Conservation (phyloP, 2,113 vertebrate species). For the Apodemus speciosus region DNA sequence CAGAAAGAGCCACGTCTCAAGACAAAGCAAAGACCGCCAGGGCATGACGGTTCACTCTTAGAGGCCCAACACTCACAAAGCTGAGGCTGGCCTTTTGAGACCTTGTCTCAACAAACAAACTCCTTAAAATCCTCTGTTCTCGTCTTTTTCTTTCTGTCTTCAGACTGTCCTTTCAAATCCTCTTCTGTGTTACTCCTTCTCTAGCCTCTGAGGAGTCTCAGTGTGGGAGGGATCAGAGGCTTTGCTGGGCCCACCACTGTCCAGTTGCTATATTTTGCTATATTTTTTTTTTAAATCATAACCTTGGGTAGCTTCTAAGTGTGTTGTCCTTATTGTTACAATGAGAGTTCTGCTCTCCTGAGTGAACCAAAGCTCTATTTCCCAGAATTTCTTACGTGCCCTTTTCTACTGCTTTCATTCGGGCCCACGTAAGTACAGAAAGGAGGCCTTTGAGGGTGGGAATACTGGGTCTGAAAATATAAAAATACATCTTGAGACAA, state of each 20-base stretch:
- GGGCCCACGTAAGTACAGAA: slow-evolving; percentile 54
- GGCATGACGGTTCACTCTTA: neutral
- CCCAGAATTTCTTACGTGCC: slow-evolving; percentile 52
- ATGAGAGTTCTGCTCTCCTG: slow-evolving; percentile 23
- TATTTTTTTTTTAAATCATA: neutral
- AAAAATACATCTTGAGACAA: slow-evolving; percentile 62
- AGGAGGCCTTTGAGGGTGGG: slow-evolving; percentile 49
- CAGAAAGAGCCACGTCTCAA: neutral
- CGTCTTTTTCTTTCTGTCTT: slow-evolving; percentile 28
- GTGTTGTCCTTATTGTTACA: slow-evolving; percentile 32
- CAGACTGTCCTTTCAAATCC: neutral
- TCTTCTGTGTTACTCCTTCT: neutral
- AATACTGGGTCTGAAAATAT: slow-evolving; percentile 68
- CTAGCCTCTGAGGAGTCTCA: neutral
- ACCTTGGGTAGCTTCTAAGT: neutral
- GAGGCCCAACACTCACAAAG: neutral
- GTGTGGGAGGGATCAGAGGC: neutral
- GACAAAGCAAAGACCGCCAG: neutral
- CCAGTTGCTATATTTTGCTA: neutral
- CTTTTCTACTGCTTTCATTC: slow-evolving; percentile 58
- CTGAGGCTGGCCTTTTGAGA: neutral
- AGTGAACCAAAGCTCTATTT: slow-evolving; percentile 49
- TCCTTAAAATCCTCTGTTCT: neutral
- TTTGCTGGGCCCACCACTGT: neutral
- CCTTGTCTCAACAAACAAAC: neutral